phyloP scores from a whole-genome alignment of 2,888 invertebrate species.

The Tipula vernalis region DNA sequence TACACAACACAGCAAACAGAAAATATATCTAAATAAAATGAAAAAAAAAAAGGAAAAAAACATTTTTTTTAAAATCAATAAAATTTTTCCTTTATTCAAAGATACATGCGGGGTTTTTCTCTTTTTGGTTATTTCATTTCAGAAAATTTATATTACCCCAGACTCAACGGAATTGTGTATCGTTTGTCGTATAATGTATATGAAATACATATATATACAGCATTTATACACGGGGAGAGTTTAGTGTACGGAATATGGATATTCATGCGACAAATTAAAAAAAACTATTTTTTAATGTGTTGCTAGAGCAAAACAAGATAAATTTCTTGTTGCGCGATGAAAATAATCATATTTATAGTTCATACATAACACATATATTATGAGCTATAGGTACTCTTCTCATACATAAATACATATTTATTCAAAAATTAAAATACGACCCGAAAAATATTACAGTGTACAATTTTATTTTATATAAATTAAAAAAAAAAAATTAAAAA shows the following conservation, averaged over 20 bases:
- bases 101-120: slow-evolving; percentile 4
- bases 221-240: not conserved
- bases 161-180: not conserved
- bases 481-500: not conserved
- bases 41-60: not conserved
- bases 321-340: not conserved
- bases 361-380: not conserved
- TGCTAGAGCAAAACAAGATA: slow-evolving; percentile 4
- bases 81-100: slow-evolving; percentile 4
- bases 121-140: slow-evolving; percentile 4
- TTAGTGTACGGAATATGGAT: not conserved
- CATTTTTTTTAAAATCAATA: not conserved
- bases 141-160: slow-evolving; percentile 4
- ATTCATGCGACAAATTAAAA: slow-evolving; percentile 4
- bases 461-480: not conserved
- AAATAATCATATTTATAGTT: not conserved
- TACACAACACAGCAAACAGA: not conserved
- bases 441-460: not conserved
- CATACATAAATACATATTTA: not conserved
- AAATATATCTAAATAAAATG: not conserved
- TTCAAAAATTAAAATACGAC: not conserved
- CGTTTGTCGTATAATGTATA: not conserved
- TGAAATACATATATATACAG: not conserved
- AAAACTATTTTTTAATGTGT: not conserved
- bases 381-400: not conserved